Evolutionary conservation across 2,888 invertebrate genomes (phyloP).

Genomic region (Petrophora chlorosata): DNA sequence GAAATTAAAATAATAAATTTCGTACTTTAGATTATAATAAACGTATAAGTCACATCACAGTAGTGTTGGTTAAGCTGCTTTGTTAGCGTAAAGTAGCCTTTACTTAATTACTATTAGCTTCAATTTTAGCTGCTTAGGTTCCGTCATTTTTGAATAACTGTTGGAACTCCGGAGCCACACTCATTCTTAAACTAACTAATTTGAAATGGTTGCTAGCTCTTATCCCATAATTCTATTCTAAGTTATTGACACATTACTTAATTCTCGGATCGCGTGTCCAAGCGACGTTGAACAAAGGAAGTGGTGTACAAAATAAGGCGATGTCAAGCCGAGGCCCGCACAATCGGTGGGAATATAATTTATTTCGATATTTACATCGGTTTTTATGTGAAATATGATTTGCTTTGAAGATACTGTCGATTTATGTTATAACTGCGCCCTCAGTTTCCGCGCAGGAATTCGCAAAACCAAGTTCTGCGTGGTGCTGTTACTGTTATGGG

Average conservation of each 20-base stretch:
- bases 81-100: no score
- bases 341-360: slow-evolving; percentile 34
- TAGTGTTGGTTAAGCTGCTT: no score
- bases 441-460: no score
- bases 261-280: slow-evolving; percentile 65
- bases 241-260: slow-evolving; percentile 66
- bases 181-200: no score
- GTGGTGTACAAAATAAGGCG: slow-evolving; percentile 48
- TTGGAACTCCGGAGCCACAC: no score
- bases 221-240: slow-evolving; percentile 33
- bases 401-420: slow-evolving; percentile 16
- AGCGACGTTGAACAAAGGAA: slow-evolving; percentile 50
- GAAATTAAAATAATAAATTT: no score
- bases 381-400: slow-evolving; percentile 24
- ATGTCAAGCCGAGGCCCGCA: slow-evolving; percentile 47
- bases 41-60: no score
- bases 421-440: slow-evolving; percentile 24
- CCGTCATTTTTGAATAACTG: no score
- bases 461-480: slow-evolving; percentile 1
- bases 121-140: no score
- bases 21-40: no score
- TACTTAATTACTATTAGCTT: no score
- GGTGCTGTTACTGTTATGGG: no score
- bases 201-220: slow-evolving; percentile 1
- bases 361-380: slow-evolving; percentile 27